Percentiles rank a stretch among this genome's conserved stretches.
These are phyloP conservation scores for Gracilinanus agilis DNA, from an alignment of 2,113 vertebrate species.

Conservation along the genomic window DNA sequence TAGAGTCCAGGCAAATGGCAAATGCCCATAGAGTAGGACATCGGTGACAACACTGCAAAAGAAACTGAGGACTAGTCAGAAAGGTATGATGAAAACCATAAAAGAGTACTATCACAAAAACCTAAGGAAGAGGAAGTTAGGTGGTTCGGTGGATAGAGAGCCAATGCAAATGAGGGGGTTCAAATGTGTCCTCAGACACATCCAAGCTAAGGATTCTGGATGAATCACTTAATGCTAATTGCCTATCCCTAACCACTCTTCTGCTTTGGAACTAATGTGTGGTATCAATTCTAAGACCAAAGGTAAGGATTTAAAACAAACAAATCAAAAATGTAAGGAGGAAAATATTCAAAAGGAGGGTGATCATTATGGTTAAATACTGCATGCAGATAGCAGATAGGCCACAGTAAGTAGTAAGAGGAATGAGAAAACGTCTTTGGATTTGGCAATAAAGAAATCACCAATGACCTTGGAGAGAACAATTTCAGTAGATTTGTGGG, in stretches of 20 bases:
- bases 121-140: no score
- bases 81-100: not conserved
- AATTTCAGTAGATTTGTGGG: not conserved
- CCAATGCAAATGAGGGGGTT: no score
- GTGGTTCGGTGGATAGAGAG: no score
- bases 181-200: no score
- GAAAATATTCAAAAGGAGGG: not conserved
- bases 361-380: not conserved
- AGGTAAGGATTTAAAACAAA: no score
- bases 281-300: no score
- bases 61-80: not conserved
- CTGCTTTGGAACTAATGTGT: no score
- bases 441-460: not conserved
- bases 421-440: not conserved
- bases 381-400: not conserved
- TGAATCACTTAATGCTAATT: no score
- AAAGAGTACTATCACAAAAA: no score
- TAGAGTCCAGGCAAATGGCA: not conserved
- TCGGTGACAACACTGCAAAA: not conserved
- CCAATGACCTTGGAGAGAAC: not conserved
- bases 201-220: no score
- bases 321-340: not conserved
- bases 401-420: no score
- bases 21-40: not conserved
- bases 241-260: no score